These are phyloP conservation scores for Mirounga angustirostris DNA, from an alignment of 2,113 vertebrate species.

Conservation along the genomic window DNA sequence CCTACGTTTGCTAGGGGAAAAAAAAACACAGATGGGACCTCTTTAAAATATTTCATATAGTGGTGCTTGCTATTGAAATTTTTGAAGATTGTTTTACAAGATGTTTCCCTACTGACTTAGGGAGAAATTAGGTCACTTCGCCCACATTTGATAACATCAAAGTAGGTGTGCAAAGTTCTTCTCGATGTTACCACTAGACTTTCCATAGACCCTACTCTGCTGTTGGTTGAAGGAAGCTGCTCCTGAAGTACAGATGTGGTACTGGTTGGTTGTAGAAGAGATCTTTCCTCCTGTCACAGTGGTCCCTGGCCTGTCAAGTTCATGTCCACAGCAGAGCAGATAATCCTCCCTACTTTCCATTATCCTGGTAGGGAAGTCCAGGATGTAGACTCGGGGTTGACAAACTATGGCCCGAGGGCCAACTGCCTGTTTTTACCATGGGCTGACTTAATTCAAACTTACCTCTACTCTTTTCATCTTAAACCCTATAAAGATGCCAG, in stretches of 20 bases:
- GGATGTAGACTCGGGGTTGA: not conserved
- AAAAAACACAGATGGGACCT: slow-evolving; percentile 72
- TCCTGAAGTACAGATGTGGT: accelerated
- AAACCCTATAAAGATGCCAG: not conserved
- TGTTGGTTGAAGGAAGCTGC: not conserved
- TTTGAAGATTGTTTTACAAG: slow-evolving; percentile 59
- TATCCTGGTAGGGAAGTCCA: not conserved
- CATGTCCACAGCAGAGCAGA: not conserved
- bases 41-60: slow-evolving; percentile 70
- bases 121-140: slow-evolving; percentile 58
- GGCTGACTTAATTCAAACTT: not conserved
- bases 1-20: slow-evolving; percentile 21
- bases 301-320: not conserved
- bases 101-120: slow-evolving; percentile 61
- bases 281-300: too few relatives aligned
- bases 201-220: not conserved
- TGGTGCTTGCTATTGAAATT: slow-evolving; percentile 38
- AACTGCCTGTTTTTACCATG: not conserved
- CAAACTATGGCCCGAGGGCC: not conserved
- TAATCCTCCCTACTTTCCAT: not conserved
- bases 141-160: not conserved
- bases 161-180: slow-evolving; percentile 20
- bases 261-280: not conserved
- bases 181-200: not conserved
- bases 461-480: not conserved